Conservation (phyloP, 2,797 vertebrate species). For the Tangara arthus region DNA sequence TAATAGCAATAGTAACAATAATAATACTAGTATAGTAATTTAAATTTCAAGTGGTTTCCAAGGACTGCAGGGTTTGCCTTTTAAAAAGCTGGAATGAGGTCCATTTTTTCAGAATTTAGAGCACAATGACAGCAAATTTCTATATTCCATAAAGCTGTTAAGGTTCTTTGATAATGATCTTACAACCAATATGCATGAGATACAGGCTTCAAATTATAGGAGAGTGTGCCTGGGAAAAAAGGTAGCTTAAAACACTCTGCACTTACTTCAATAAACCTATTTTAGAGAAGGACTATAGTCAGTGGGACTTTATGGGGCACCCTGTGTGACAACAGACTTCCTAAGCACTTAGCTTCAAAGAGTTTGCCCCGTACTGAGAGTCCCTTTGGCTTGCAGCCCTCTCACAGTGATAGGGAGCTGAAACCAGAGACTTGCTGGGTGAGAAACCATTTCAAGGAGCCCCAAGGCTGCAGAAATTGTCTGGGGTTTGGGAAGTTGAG, state of each 20-base stretch:
- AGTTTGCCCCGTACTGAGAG: fast-evolving
- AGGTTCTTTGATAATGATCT: background rate
- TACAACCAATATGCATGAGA: background rate
- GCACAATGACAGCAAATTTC: background rate
- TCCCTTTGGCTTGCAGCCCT: background rate
- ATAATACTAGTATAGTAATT: background rate
- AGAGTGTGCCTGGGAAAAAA: background rate
- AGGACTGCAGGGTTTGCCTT: background rate
- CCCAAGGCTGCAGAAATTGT: background rate
- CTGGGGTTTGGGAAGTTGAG: background rate
- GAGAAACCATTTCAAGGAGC: background rate
- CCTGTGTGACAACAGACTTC: background rate
- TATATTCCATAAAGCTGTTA: background rate
- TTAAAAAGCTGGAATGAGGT: background rate
- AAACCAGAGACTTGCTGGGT: background rate
- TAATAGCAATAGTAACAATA: background rate
- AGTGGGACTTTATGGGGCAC: background rate
- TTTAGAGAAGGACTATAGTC: background rate
- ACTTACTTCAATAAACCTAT: background rate
- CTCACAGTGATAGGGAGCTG: background rate
- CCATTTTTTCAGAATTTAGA: background rate
- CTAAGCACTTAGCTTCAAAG: background rate
- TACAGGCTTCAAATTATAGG: background rate
- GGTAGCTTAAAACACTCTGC: background rate
- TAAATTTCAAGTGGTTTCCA: background rate